These are phyloP conservation scores for Macrochelys suwanniensis DNA, from an alignment of 2,797 vertebrate genomes.

Conservation along the genomic window DNA sequence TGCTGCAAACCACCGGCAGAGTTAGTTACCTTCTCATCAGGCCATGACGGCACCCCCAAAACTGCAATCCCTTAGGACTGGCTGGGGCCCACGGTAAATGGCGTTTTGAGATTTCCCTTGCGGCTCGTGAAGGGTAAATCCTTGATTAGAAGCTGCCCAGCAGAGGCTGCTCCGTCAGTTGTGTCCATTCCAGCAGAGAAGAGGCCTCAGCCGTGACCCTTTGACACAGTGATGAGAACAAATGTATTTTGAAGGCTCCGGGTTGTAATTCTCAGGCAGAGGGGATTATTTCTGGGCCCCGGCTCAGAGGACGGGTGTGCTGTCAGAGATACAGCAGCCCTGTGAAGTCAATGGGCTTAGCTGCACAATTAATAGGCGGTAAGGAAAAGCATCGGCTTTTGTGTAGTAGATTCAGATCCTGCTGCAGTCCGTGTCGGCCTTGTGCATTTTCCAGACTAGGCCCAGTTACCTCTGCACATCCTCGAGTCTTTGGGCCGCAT, in stretches of 20 bases:
- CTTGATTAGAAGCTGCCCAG: no score
- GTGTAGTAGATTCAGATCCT: not conserved
- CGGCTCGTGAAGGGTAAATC: not conserved
- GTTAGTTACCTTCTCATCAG: not conserved
- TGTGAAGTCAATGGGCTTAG: not conserved
- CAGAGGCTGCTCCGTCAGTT: not conserved
- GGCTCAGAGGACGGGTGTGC: not conserved
- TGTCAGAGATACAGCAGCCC: not conserved
- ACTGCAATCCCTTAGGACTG: not conserved
- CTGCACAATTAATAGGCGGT: fast-evolving
- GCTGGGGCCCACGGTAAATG: not conserved
- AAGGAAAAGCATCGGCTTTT: not conserved
- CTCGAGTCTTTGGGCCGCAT: not conserved
- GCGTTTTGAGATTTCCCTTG: not conserved
- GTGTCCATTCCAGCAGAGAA: no score
- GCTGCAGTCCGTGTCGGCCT: not conserved
- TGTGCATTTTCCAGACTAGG: not conserved
- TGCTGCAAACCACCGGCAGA: not conserved
- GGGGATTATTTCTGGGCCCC: not conserved
- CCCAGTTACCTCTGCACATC: not conserved
- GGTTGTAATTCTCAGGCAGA: not conserved
- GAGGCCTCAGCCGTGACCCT: no score
- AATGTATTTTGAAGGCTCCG: not conserved
- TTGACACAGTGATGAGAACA: not conserved
- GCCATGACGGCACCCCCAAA: no score